Base-by-base conservation (phyloP, 2,113 vertebrate genomes). In the Turdus rufiventris region DNA sequence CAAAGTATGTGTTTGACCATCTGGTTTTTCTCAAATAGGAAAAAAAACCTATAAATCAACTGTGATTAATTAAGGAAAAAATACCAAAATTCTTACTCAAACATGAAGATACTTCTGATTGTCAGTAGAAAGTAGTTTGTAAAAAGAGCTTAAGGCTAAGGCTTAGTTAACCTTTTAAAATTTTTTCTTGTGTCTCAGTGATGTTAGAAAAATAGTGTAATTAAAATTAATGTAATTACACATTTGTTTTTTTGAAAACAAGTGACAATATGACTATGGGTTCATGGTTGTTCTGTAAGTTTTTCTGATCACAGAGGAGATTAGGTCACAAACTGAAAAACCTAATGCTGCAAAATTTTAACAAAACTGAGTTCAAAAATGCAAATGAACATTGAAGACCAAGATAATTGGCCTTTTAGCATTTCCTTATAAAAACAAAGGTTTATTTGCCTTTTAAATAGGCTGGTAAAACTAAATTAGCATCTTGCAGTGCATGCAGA, bases 371-470 rank as follows among this genome's bases (percentile, higher is more conserved):
- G 56, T 84, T 96, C 33, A 92, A 65, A 97, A 88, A 63, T 92
- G 66, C 65, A 95, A 89, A 91, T 89, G 47, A 51, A 24, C 36
- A 50, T 57, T 51, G 31, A 85, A 54, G 88, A 61, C 82, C 34
- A 91, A 72, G 40, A 85, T 96, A 96, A 96, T 93, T 96, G 93
- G 63, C 66, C 80, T 93, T 97, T 96, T 94, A 94, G 91, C 84
- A 94, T 94, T 94, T 92, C 47, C 70, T 96, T 97, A 84, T 75
- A 88, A 93, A 97, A 97, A 79, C 63, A 94, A 96, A 91, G 61
- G 47, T 91, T 94, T 97, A 62, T 97, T 97, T 97, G 79, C 60
- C 94, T 95, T 96, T 96, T 96, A 96, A 97, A 96, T 95, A 87
- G 87, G 20, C 60, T 75, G 78, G 42, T 94, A 91, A 96, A 97